phyloP scores from a whole-genome alignment of 2,113 vertebrate genomes.

The Microtus oregoni region DNA sequence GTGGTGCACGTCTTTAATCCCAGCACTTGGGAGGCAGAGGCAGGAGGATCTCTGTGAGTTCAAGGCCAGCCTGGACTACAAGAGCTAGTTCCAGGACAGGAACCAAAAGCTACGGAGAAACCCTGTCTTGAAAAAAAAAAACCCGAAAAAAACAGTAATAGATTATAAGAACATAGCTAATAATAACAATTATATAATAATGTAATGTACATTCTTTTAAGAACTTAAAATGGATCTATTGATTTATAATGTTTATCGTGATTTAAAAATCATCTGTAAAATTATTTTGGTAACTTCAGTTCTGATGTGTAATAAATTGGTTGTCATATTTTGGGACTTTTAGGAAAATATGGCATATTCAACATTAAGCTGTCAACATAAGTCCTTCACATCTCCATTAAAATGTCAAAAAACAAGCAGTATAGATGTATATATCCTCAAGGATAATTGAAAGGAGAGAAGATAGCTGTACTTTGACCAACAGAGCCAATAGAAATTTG shows the following conservation, averaged over 20 bases:
- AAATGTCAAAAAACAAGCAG: neutral
- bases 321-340: neutral
- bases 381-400: neutral
- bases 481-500: neutral
- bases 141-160: neutral
- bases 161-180: neutral
- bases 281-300: neutral
- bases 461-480: neutral
- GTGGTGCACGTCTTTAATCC: too few species aligned
- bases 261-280: neutral
- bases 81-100: too few species aligned
- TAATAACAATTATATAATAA: conserved; percentile 3
- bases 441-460: neutral
- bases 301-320: neutral
- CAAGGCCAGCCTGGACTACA: too few species aligned
- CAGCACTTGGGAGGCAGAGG: too few species aligned
- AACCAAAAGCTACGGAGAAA: too few species aligned
- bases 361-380: neutral
- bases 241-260: neutral
- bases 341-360: neutral
- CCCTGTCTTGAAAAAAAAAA: too few species aligned
- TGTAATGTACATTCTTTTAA: neutral
- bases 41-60: too few species aligned
- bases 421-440: neutral
- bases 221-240: neutral